phyloP scores from a whole-genome alignment of 2,888 invertebrate genomes.

The Petrolisthes cinctipes region DNA sequence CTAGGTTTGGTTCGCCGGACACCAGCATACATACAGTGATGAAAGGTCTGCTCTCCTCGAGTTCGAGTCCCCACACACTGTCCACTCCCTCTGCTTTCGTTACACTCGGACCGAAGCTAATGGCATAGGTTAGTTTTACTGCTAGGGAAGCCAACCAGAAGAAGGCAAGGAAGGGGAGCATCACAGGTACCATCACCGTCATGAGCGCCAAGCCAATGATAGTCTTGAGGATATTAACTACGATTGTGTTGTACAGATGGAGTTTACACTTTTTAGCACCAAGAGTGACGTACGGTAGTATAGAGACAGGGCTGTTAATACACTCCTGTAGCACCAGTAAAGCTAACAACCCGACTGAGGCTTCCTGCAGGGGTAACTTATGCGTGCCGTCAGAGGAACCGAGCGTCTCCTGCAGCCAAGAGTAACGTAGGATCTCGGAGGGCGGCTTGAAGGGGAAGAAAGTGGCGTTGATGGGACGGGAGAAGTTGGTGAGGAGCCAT shows the following conservation, averaged over 20 bases:
- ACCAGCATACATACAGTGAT: slow-evolving; percentile 44
- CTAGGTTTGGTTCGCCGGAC: slow-evolving; percentile 32
- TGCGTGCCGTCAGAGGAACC: background rate
- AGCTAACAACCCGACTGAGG: slow-evolving; percentile 22
- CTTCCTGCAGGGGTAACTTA: slow-evolving; percentile 9
- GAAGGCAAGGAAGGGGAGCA: slow-evolving; percentile 10
- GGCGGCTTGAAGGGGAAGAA: background rate
- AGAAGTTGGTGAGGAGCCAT: slow-evolving; percentile 27
- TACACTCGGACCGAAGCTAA: slow-evolving; percentile 23
- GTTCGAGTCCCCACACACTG: slow-evolving; percentile 55
- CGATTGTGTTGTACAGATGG: background rate
- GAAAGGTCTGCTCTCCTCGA: slow-evolving; percentile 45
- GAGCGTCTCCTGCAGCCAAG: background rate
- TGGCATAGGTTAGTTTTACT: slow-evolving; percentile 4
- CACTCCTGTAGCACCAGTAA: slow-evolving; percentile 25
- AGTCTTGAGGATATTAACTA: slow-evolving; percentile 32
- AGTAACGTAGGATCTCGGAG: background rate
- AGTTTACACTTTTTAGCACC: background rate
- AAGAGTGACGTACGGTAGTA: background rate
- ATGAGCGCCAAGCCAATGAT: slow-evolving; percentile 31
- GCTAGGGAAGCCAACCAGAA: slow-evolving; percentile 32
- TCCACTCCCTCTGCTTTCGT: slow-evolving; percentile 54
- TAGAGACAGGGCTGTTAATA: background rate
- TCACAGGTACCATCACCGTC: slow-evolving; percentile 25
- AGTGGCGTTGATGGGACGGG: slow-evolving; percentile 12